A percentile compares a stretch with the other conserved stretches of the same genome.
Evolutionary conservation across 1,140 invertebrate genomes (phyloP).

Genomic region (Pteromalus puparum): DNA sequence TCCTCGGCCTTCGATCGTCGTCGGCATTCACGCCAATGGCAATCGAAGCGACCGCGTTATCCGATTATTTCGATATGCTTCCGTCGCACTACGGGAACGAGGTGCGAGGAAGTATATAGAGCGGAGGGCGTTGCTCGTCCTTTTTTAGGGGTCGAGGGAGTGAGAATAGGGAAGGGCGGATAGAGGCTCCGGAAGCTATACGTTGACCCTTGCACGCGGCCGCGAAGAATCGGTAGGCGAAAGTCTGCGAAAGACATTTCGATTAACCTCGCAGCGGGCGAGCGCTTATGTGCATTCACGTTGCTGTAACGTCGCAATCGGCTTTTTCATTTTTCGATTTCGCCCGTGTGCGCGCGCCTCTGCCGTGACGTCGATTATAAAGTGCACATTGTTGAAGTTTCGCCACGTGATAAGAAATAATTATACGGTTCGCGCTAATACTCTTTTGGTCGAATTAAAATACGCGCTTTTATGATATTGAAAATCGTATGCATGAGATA

Average conservation of each 20-base stretch:
- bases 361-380: not conserved
- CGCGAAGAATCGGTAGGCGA: slow-evolving; percentile 55
- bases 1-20: slow-evolving; percentile 36
- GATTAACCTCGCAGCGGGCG: slow-evolving; percentile 69
- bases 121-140: not conserved
- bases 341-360: not conserved
- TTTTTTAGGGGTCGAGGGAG: not conserved
- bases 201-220: slow-evolving; percentile 52
- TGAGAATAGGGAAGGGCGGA: not conserved
- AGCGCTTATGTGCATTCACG: slow-evolving; percentile 5
- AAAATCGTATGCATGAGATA: no score
- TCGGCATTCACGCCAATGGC: slow-evolving; percentile 27
- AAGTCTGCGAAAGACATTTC: slow-evolving; percentile 73
- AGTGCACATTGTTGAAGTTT: no score
- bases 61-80: slow-evolving; percentile 56
- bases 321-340: not conserved
- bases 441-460: no score
- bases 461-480: no score
- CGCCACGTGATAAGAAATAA: no score
- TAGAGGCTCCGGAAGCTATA: slow-evolving; percentile 52
- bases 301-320: not conserved
- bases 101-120: not conserved
- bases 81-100: not conserved
- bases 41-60: slow-evolving; percentile 62
- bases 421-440: no score